These are phyloP conservation scores for Hylaeus anthracinus DNA, from an alignment of 1,140 invertebrate genomes.

Conservation along the genomic window DNA sequence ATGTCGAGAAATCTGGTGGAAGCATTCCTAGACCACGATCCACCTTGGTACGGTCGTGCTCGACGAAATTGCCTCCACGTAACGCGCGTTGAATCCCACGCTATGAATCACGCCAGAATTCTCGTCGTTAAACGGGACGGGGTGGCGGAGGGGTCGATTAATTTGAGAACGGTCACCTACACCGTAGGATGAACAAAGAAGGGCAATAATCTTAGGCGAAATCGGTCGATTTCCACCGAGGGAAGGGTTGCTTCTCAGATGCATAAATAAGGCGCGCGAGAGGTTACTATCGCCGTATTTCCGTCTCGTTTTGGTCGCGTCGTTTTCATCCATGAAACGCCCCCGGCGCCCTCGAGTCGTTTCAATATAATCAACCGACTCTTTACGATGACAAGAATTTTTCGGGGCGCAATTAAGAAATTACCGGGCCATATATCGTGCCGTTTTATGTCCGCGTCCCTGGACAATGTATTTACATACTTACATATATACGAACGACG, in stretches of 20 bases:
- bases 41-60: slow-evolving; percentile 2
- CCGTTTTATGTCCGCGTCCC: slow-evolving; percentile 73
- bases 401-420: slow-evolving; percentile 80
- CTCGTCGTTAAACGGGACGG: not conserved
- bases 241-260: not conserved
- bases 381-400: slow-evolving; percentile 80
- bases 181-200: slow-evolving; percentile 1
- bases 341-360: slow-evolving; percentile 64
- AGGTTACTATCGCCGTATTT: slow-evolving; percentile 10
- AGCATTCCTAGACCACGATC: slow-evolving; percentile 7
- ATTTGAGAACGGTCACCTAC: slow-evolving; percentile 18
- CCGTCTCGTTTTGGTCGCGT: slow-evolving; percentile 9
- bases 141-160: slow-evolving; percentile 13
- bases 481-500: slow-evolving; percentile 65
- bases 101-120: slow-evolving; percentile 27
- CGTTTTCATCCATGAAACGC: slow-evolving; percentile 48
- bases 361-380: slow-evolving; percentile 74
- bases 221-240: slow-evolving; percentile 12
- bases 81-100: not conserved
- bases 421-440: slow-evolving; percentile 79
- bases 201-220: not conserved
- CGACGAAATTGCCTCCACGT: slow-evolving; percentile 12
- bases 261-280: slow-evolving; percentile 30
- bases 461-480: slow-evolving; percentile 74
- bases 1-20: slow-evolving; percentile 16